Conservation (phyloP, 2,113 vertebrate species). For the Ibidorhyncha struthersii region DNA sequence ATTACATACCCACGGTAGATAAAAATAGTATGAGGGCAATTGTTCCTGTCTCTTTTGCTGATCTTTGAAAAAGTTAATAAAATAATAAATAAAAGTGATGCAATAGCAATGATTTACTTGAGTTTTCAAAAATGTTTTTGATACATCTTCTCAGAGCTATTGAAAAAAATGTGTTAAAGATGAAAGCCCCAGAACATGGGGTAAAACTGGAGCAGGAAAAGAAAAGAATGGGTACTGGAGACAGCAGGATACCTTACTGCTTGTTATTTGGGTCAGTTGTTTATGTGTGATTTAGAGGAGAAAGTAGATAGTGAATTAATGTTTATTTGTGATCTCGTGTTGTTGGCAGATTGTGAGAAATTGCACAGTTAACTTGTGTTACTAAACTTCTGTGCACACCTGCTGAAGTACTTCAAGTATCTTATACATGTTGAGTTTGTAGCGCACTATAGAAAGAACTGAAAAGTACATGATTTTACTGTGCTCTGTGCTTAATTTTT, state of each 20-base stretch:
- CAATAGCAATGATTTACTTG: neutral
- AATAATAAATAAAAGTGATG: neutral
- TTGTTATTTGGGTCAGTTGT: neutral
- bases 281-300: neutral
- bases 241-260: neutral
- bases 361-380: neutral
- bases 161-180: neutral
- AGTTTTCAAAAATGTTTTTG: neutral
- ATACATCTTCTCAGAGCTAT: neutral
- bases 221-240: neutral
- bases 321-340: neutral
- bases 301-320: neutral
- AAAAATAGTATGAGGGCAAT: neutral
- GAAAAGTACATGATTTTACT: neutral
- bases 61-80: neutral
- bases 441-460: neutral
- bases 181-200: neutral
- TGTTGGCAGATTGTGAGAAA: neutral
- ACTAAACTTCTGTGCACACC: neutral
- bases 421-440: neutral
- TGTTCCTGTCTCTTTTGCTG: neutral
- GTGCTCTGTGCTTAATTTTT: neutral
- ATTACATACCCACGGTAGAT: neutral
- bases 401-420: neutral
- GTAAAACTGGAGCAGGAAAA: neutral